A percentile compares a stretch with the other conserved stretches of the same genome.
Evolutionary conservation across 2,888 invertebrate genomes (phyloP).

Genomic region (Calliopum simillimum): DNA sequence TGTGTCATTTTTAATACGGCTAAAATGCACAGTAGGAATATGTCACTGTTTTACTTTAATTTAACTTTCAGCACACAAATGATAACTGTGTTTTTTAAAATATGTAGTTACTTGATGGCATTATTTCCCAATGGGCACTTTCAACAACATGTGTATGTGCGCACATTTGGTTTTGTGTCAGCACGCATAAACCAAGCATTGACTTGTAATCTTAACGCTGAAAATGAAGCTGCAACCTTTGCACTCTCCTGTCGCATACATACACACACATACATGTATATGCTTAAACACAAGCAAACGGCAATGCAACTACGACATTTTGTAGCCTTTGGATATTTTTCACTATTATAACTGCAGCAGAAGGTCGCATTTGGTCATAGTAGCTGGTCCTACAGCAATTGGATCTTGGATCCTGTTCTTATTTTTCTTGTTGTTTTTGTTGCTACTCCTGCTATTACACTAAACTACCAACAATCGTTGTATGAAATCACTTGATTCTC

Average conservation of each 20-base stretch:
- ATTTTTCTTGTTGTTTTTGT: background rate
- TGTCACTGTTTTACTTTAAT: no score
- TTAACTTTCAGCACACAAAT: no score
- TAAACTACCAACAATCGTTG: no score
- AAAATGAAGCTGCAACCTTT: background rate
- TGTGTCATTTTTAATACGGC: no score
- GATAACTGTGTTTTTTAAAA: no score
- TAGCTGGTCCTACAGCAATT: slow-evolving; percentile 28
- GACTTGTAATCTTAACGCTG: slow-evolving; percentile 3
- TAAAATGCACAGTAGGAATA: no score
- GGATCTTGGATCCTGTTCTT: slow-evolving; percentile 18
- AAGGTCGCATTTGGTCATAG: slow-evolving; percentile 18
- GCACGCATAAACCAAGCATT: slow-evolving; percentile 19
- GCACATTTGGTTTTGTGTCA: background rate
- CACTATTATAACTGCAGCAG: slow-evolving; percentile 25
- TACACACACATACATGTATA: background rate
- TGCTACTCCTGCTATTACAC: background rate
- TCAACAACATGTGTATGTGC: background rate
- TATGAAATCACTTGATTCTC: no score
- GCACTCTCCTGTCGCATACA: background rate
- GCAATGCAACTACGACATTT: slow-evolving; percentile 6
- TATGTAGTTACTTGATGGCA: no score
- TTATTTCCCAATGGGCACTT: no score
- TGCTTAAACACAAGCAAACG: background rate
- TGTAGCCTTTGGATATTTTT: slow-evolving; percentile 17